These are phyloP conservation scores for Drosophila peninsularis DNA, from an alignment of 2,888 invertebrate genomes.

Conservation along the genomic window DNA sequence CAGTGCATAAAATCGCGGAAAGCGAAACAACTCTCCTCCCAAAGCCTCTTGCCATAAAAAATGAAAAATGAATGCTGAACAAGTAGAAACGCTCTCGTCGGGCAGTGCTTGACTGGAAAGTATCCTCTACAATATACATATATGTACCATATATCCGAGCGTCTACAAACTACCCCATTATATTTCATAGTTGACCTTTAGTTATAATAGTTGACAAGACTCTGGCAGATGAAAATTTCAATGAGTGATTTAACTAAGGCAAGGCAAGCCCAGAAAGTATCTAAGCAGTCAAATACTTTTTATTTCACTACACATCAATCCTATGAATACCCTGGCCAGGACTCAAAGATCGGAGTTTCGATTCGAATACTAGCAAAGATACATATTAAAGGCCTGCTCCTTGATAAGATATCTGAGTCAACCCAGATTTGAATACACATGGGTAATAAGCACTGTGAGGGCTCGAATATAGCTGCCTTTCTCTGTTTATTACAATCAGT, in stretches of 20 bases:
- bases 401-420: background rate
- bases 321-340: no score
- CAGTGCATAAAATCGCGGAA: conserved; percentile 51
- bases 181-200: no score
- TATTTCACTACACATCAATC: no score
- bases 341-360: no score
- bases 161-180: no score
- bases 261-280: no score
- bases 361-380: no score
- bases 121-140: background rate
- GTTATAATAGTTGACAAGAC: no score
- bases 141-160: background rate
- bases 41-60: conserved; percentile 32
- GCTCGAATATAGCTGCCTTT: background rate
- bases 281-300: no score
- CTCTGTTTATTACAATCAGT: background rate
- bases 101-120: background rate
- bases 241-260: no score
- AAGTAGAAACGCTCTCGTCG: background rate
- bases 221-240: no score
- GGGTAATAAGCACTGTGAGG: background rate
- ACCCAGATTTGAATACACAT: background rate
- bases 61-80: conserved; percentile 18
- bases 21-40: conserved; percentile 42
- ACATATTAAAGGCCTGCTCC: no score